Evolutionary conservation across 2,113 vertebrate genomes (phyloP).

Genomic region (Upupa epops): DNA sequence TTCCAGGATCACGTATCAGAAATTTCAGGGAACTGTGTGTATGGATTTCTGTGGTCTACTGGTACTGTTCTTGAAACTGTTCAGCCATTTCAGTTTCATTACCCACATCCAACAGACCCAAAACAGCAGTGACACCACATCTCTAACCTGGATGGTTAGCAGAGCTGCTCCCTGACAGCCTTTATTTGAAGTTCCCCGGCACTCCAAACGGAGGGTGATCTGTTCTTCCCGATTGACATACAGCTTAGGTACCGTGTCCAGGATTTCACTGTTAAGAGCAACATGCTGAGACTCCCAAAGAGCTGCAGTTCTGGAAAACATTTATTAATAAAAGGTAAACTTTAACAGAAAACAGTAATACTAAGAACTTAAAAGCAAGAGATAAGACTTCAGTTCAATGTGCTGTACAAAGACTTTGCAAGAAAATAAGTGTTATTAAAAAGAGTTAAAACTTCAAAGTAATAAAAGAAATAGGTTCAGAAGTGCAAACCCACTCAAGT

Average conservation of each 20-base stretch:
- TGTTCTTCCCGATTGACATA: constrained; percentile 92
- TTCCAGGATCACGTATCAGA: not conserved
- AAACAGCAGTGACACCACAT: not conserved
- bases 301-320: constrained; percentile 83
- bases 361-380: not conserved
- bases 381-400: not conserved
- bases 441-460: constrained; percentile 2
- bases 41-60: not conserved
- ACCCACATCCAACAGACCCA: not conserved
- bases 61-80: not conserved
- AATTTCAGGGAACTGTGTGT: not conserved
- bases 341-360: not conserved
- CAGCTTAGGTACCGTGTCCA: constrained; percentile 87
- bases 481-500: not conserved
- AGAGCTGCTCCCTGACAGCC: constrained; percentile 89
- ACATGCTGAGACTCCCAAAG: constrained; percentile 92
- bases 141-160: constrained; percentile 85
- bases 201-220: constrained; percentile 86
- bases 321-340: not conserved
- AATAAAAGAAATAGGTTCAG: not conserved
- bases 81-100: not conserved
- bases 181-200: constrained; percentile 84
- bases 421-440: not conserved
- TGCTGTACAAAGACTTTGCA: not conserved
- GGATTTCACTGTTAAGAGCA: constrained; percentile 86